Conservation (phyloP, 2,797 vertebrate species). For the Pachyuromys duprasi region DNA sequence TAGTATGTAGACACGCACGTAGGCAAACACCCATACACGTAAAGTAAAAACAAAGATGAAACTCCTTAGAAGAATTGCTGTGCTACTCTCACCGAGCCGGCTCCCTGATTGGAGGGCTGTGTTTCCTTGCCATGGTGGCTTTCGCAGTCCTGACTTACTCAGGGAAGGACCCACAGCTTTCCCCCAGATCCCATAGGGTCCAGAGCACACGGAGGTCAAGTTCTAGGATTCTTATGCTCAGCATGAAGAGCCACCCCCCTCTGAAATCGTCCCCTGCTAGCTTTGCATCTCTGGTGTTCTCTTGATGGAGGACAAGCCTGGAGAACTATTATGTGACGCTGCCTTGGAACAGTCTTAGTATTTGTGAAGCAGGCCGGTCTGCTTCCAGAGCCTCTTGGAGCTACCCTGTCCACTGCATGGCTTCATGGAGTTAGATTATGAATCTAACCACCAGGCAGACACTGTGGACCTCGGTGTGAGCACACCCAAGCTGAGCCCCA, state of each 20-base stretch:
- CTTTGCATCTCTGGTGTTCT: background rate
- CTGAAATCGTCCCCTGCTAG: background rate
- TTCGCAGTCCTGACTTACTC: background rate
- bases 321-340: background rate
- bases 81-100: background rate
- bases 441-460: background rate
- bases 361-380: background rate
- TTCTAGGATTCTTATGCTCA: background rate
- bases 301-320: background rate
- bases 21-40: background rate
- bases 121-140: background rate
- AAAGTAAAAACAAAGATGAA: background rate
- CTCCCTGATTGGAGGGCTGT: background rate
- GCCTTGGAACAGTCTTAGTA: conserved; percentile 3
- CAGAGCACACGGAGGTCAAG: background rate
- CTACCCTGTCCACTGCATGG: background rate
- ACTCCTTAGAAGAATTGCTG: background rate
- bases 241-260: background rate
- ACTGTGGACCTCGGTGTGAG: background rate
- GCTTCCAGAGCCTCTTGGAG: background rate
- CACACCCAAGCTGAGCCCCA: background rate
- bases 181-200: background rate
- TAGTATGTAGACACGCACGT: too few relatives aligned
- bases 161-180: background rate
- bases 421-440: background rate